Evolutionary conservation across 1,140 invertebrate species (phyloP), one percentile per base, ranked within the genome.

Genomic region (Scylla paramamosain): DNA sequence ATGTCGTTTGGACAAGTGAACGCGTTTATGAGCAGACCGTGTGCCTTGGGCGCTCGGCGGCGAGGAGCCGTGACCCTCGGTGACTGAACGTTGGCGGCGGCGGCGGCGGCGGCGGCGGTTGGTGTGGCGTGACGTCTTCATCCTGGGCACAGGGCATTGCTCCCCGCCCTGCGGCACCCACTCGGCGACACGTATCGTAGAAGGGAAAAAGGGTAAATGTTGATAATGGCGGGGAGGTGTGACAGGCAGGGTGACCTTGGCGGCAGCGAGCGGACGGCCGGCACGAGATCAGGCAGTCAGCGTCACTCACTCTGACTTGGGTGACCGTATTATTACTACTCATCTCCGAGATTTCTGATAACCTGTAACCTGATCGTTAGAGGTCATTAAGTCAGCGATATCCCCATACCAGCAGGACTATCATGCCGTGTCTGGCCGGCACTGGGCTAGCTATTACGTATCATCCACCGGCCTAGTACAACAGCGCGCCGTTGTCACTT

Each of bases 281-380:
- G 67, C 67, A 77, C 67, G 67, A 77, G 67, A n/a, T n/a, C 16
- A 77, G 25, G 67, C 20, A 77, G 67, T n/a, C 67, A 77, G 25
- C 67, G 67, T 77, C 67, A 77, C 67, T 77, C 67, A 77, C 25
- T n/a, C 67, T n/a, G 67, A 12, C 25, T 77, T 77, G 12, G 67
- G n/a, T 52, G 20, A 87, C 92, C 46, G 29, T 93, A 32, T 87
- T 48, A 87, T 93, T 93, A 93, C 52, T 93, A 87, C 92, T 93
- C 92, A 59, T 93, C 82, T 31, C 83, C 14, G 48, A 86, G 92
- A 93, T 84, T 93, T 93, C 48, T 93, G 48, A 93, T 87, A 83
- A 93, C 83, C 46, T 87, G 46, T 87, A 14, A 20, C 12, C 12
- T 52, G n/a, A 45, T 87, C 84, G 12, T 93, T 87, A 52, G 83